These are phyloP conservation scores for Zaprionus africanus DNA, from an alignment of 1,140 invertebrate genomes.

Conservation along the genomic window DNA sequence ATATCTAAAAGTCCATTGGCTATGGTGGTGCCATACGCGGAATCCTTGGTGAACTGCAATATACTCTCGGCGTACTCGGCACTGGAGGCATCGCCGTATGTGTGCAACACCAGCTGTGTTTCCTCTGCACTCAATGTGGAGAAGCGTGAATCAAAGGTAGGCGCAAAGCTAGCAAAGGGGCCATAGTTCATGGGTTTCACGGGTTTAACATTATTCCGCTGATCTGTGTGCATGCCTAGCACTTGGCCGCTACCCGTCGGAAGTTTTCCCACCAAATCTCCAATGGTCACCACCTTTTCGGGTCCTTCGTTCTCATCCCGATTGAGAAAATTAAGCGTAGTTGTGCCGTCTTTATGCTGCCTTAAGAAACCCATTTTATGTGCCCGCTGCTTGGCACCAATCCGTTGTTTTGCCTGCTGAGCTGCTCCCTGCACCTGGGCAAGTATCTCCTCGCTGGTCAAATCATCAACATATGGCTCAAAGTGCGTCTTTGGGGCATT, in stretches of 20 bases:
- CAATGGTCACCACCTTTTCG: conserved; percentile 93
- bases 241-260: conserved; percentile 90
- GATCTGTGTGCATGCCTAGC: conserved; percentile 92
- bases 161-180: conserved; percentile 97
- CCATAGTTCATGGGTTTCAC: conserved; percentile 97
- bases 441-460: conserved; percentile 92
- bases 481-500: conserved; percentile 88
- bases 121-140: conserved; percentile 97
- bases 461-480: conserved; percentile 91
- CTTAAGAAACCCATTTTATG: conserved; percentile 92
- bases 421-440: conserved; percentile 86
- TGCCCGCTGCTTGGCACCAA: conserved; percentile 85
- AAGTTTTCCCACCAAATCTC: conserved; percentile 92
- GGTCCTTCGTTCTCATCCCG: conserved; percentile 89
- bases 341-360: conserved; percentile 92
- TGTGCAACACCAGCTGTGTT: conserved; percentile 94
- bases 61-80: conserved; percentile 95
- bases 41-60: conserved; percentile 92
- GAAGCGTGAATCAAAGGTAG: conserved; percentile 97
- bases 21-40: conserved; percentile 92
- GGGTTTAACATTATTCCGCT: conserved; percentile 93
- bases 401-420: conserved; percentile 70
- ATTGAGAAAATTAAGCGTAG: conserved; percentile 92
- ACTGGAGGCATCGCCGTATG: conserved; percentile 94
- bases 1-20: conserved; percentile 94